phyloP scores from a whole-genome alignment of 2,888 invertebrate species.

The Drosophila ezoana region DNA sequence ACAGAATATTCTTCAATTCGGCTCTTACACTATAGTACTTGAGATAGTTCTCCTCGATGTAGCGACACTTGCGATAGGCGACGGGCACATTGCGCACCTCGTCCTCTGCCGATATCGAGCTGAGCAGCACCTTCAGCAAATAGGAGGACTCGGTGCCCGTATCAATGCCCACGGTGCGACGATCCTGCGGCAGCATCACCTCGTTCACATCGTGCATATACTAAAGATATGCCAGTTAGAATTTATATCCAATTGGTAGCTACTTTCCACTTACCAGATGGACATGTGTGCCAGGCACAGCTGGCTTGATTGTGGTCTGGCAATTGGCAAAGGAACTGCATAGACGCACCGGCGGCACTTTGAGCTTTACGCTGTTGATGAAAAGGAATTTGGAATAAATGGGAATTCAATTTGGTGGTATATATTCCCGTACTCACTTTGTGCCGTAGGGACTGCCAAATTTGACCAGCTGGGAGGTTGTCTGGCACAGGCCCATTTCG shows the following conservation, averaged over 20 bases:
- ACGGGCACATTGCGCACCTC: slow-evolving; percentile 79
- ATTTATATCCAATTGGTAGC: no score
- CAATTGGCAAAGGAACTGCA: slow-evolving; percentile 72
- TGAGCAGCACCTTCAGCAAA: slow-evolving; percentile 64
- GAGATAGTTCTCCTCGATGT: slow-evolving; percentile 77
- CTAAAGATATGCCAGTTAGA: slow-evolving; percentile 41
- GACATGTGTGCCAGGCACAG: slow-evolving; percentile 46
- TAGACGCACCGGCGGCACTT: slow-evolving; percentile 19
- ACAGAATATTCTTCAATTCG: neutral
- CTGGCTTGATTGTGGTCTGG: slow-evolving; percentile 46
- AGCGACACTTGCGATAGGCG: slow-evolving; percentile 82
- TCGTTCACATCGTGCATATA: slow-evolving; percentile 79
- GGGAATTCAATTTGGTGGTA: neutral
- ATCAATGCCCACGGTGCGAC: slow-evolving; percentile 52
- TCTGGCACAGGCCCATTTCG: slow-evolving; percentile 82
- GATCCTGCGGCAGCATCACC: slow-evolving; percentile 68
- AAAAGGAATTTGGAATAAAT: neutral
- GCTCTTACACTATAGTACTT: slow-evolving; percentile 73
- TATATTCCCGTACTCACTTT: slow-evolving; percentile 38
- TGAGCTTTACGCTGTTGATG: slow-evolving; percentile 16
- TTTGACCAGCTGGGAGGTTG: slow-evolving; percentile 67
- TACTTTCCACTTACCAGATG: slow-evolving; percentile 33
- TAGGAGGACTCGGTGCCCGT: slow-evolving; percentile 52
- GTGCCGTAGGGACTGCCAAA: slow-evolving; percentile 77
- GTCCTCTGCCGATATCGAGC: slow-evolving; percentile 67